Conservation (phyloP, 2,113 vertebrate genomes). For the Chionomys nivalis region DNA sequence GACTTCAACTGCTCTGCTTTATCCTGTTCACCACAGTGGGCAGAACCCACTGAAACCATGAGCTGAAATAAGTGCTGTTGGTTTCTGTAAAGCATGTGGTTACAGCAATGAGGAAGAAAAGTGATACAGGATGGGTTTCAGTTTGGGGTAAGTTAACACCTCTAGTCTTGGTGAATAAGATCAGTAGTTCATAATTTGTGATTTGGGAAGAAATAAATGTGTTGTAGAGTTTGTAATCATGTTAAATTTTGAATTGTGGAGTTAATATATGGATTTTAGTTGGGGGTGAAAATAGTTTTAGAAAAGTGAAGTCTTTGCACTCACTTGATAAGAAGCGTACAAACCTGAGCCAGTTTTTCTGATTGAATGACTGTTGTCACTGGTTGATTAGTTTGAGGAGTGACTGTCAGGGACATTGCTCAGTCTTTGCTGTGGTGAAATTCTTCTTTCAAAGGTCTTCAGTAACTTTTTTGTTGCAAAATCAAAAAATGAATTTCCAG, state of each 20-base stretch:
- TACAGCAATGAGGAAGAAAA: neutral
- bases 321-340: constrained; percentile 18
- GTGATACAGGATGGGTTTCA: neutral
- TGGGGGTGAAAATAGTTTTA: neutral
- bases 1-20: neutral
- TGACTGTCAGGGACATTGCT: neutral
- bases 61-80: neutral
- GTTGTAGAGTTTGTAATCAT: neutral
- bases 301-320: neutral
- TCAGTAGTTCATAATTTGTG: neutral
- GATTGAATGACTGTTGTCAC: neutral
- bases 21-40: neutral
- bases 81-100: neutral
- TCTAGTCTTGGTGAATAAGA: neutral
- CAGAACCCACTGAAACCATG: neutral
- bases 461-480: neutral
- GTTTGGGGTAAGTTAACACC: neutral
- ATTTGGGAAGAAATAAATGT: neutral
- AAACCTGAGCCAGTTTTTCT: neutral
- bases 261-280: neutral
- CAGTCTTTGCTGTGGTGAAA: neutral
- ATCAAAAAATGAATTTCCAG: neutral
- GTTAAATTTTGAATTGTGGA: neutral
- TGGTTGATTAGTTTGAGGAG: neutral
- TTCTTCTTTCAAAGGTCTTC: neutral